These are phyloP conservation scores for Lepidonotus clava DNA, from an alignment of 2,888 invertebrate genomes.

Conservation along the genomic window DNA sequence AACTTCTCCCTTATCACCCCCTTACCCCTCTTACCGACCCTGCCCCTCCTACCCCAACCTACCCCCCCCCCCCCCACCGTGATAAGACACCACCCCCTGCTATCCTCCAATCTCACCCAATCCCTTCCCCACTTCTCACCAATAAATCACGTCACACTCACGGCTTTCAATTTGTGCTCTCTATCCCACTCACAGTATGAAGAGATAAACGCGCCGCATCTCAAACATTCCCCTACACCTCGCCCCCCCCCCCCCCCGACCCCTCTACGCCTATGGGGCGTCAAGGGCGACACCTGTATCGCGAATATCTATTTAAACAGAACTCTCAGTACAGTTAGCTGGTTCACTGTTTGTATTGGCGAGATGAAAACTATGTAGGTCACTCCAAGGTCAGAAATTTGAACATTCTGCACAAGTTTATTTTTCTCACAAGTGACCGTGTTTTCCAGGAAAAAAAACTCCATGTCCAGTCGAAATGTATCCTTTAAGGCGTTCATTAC, in stretches of 20 bases:
- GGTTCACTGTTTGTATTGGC: no score
- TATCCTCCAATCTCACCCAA: not conserved
- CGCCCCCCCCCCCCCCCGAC: not conserved
- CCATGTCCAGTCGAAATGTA: no score
- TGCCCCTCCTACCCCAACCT: not conserved
- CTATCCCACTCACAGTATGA: slow-evolving; percentile 17
- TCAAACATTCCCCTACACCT: not conserved
- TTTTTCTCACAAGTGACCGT: no score
- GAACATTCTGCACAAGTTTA: no score
- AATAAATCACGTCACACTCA: slow-evolving; percentile 30
- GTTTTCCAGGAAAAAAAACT: no score
- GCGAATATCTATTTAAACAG: no score
- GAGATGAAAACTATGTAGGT: no score
- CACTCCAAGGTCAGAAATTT: no score
- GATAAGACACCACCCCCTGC: no score
- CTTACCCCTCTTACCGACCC: not conserved
- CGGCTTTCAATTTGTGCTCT: slow-evolving; percentile 44
- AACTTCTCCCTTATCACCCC: not conserved
- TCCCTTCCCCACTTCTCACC: slow-evolving; percentile 35
- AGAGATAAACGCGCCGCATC: slow-evolving; percentile 30
- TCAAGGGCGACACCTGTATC: not conserved
- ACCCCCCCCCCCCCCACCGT: not conserved
- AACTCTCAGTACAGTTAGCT: no score
- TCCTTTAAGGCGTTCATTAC: no score
- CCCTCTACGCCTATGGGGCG: not conserved